Conservation (phyloP, 2,113 vertebrate species). For the Cromileptes altivelis region DNA sequence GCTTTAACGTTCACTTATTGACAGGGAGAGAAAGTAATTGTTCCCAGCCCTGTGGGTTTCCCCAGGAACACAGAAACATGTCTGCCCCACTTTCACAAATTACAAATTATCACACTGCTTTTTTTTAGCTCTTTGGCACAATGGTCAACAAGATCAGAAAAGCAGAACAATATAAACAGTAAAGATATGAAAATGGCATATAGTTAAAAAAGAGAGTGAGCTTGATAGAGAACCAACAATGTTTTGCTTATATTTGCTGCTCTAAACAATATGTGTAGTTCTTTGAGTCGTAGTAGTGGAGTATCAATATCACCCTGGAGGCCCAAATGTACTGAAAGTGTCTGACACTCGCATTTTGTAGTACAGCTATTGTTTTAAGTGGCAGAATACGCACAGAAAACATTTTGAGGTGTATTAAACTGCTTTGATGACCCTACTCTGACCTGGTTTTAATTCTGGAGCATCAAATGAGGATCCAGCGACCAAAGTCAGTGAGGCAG, state of each 20-base stretch:
- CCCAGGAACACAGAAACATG: slow-evolving; percentile 19
- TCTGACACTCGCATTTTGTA: no score
- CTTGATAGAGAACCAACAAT: neutral
- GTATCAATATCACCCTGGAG: neutral
- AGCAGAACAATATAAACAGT: slow-evolving; percentile 13
- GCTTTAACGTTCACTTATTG: slow-evolving; percentile 5
- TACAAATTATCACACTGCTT: slow-evolving; percentile 4
- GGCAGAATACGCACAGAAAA: no score
- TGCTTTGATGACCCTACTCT: no score
- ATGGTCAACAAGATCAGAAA: neutral
- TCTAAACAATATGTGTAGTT: neutral
- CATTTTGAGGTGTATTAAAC: no score
- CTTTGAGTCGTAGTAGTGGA: neutral
- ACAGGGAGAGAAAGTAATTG: slow-evolving; percentile 17
- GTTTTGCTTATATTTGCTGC: neutral
- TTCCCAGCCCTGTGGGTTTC: neutral
- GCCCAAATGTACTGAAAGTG: no score
- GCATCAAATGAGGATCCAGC: no score
- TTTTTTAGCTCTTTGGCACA: slow-evolving; percentile 24
- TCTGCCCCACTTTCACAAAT: slow-evolving; percentile 30
- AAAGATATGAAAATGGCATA: neutral
- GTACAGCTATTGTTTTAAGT: no score
- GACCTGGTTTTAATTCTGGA: no score
- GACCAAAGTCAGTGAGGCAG: no score
- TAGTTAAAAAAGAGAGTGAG: neutral